Base-by-base conservation (phyloP, 30 jellyfish, hydroid and myxozoan genomes). In the Aurelia coerulea region DNA sequence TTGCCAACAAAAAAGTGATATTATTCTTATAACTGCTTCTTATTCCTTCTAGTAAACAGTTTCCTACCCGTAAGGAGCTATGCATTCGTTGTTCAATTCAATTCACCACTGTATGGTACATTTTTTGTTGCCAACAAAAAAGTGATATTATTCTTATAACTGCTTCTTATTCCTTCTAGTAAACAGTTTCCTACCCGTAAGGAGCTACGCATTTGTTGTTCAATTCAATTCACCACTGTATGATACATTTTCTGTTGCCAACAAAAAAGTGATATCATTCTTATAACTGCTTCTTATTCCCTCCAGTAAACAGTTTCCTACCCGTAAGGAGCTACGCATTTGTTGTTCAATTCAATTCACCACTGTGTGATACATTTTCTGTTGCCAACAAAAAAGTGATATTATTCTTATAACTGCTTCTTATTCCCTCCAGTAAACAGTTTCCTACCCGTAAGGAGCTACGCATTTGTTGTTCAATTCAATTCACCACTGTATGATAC, bases 401-500 rank as follows among this genome's bases (percentile, higher is more conserved):
- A 19, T 33, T 15, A 4, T n/a, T 68, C 35, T 68, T 4, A 1
- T 2, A 5, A 13, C 83, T 8, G 19, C 11, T 5, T 54, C 62
- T 34, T 12, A 5, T 78, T 78, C 15, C 31, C 15, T 14, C 2
- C 15, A 78, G 88, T 78, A 56, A 65, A 78, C 88, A 59, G 88
- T 29, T 62, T 78, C 77, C 65, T 78, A 79, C 88, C 88, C 7
- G 88, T 78, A 23, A 65, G 88, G 17, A 78, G 88, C 50, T 78
- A 78, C 62, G 88, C 88, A 58, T 78, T 78, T 62, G 77, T 63
- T 31, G 88, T 78, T 62, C 88, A 65, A 54, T 78, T 78, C 78
- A 78, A 78, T 63, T 78, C 88, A 4, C 88, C 88, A 9, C 88
- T 78, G 7, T 78, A 59, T 78, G 88, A 78, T 50, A 42, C 65